Evolutionary conservation across 2,888 invertebrate species (phyloP).

Genomic region (Spisula subtruncata): DNA sequence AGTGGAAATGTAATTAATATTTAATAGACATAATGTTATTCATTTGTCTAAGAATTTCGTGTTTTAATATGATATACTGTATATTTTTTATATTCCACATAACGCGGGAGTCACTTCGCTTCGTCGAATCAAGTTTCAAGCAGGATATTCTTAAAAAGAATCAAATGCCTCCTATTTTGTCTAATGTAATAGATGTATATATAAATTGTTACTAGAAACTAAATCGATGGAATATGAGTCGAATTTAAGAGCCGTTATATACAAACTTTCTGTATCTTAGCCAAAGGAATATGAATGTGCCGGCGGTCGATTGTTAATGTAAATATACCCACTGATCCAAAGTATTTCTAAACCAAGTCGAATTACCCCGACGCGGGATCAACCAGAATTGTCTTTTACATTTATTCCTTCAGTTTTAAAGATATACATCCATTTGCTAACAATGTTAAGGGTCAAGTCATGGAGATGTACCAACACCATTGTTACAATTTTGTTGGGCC

Average conservation of each 20-base stretch:
- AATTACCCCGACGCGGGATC: too few relatives aligned
- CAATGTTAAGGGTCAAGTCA: too few relatives aligned
- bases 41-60: neutral
- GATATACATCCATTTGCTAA: too few relatives aligned
- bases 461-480: too few relatives aligned
- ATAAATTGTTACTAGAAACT: neutral
- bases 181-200: neutral
- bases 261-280: neutral
- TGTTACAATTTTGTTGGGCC: too few relatives aligned
- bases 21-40: neutral
- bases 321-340: too few relatives aligned
- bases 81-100: neutral
- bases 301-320: too few relatives aligned
- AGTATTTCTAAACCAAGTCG: too few relatives aligned
- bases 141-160: neutral
- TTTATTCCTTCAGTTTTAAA: too few relatives aligned
- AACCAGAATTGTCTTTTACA: too few relatives aligned
- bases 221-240: conserved; percentile 3
- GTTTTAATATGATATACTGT: neutral
- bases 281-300: neutral
- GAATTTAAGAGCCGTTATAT: neutral
- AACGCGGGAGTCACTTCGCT: neutral
- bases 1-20: neutral
- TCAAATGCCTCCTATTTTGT: neutral
- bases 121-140: neutral